Evolutionary conservation across 1,140 invertebrate genomes (phyloP).

Genomic region (Temnothorax nylanderi): DNA sequence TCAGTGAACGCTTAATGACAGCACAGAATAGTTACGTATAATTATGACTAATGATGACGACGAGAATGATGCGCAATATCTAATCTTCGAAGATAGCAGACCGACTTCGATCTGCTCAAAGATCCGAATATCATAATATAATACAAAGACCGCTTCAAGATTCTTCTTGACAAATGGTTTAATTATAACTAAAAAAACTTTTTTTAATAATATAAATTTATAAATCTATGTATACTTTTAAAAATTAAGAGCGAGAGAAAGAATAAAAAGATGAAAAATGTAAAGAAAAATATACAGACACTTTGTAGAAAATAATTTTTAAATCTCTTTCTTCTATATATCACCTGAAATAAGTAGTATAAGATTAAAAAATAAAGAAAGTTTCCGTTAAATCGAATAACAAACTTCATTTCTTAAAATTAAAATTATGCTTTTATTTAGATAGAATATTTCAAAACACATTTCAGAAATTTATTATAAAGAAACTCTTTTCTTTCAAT

Average conservation of each 20-base stretch:
- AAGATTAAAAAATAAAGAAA: not conserved
- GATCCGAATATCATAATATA: not conserved
- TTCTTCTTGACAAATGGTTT: not conserved
- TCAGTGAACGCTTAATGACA: not conserved
- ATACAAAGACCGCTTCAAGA: not conserved
- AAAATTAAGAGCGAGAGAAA: not conserved
- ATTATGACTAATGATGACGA: not conserved
- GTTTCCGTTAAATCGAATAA: not conserved
- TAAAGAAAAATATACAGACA: no score
- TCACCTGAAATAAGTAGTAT: not conserved
- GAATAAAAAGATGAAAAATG: not conserved
- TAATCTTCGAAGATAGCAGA: not conserved
- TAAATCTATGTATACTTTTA: no score
- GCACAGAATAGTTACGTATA: not conserved
- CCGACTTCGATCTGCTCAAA: not conserved
- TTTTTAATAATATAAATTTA: not conserved
- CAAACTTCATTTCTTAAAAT: not conserved
- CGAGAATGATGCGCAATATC: not conserved
- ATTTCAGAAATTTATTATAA: not conserved
- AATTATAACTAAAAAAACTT: not conserved
- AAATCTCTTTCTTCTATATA: not conserved
- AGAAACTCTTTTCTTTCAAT: not conserved
- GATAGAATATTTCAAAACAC: not conserved
- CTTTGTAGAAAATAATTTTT: no score
- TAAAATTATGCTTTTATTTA: not conserved